Evolutionary conservation across 2,888 invertebrate genomes (phyloP).

Genomic region (Drosophila kanekoi): DNA sequence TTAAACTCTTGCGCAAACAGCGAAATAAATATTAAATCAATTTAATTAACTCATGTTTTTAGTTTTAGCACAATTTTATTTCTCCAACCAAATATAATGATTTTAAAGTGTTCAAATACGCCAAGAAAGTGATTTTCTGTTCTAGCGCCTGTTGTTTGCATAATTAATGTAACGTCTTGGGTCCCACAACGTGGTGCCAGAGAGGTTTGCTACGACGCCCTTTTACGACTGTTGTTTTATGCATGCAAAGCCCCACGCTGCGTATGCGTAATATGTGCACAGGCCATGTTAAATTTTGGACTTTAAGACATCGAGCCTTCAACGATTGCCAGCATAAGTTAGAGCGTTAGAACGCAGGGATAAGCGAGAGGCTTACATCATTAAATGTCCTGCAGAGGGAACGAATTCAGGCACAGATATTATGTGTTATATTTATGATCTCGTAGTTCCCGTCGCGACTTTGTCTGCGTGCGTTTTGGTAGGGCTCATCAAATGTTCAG

Average conservation of each 20-base stretch:
- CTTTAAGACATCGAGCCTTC: constrained; percentile 22
- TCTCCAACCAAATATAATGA: constrained; percentile 4
- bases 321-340: background rate
- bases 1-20: constrained; percentile 51
- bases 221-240: constrained; percentile 60
- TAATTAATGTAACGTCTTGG: constrained; percentile 65
- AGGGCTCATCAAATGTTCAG: too few relatives aligned
- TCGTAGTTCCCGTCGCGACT: too few relatives aligned
- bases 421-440: too few relatives aligned
- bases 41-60: constrained; percentile 9
- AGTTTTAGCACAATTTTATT: background rate
- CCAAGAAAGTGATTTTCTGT: background rate
- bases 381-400: too few relatives aligned
- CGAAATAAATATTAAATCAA: constrained; percentile 13
- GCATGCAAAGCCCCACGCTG: constrained; percentile 72
- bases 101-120: constrained; percentile 9
- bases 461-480: too few relatives aligned
- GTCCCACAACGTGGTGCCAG: constrained; percentile 32
- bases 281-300: constrained; percentile 12
- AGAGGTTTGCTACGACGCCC: constrained; percentile 23
- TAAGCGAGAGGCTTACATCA: background rate
- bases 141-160: constrained; percentile 32
- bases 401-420: too few relatives aligned
- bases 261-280: constrained; percentile 62
- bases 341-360: background rate